These are phyloP conservation scores for Daubentonia madagascariensis DNA, from an alignment of 2,113 vertebrate species.

Conservation along the genomic window DNA sequence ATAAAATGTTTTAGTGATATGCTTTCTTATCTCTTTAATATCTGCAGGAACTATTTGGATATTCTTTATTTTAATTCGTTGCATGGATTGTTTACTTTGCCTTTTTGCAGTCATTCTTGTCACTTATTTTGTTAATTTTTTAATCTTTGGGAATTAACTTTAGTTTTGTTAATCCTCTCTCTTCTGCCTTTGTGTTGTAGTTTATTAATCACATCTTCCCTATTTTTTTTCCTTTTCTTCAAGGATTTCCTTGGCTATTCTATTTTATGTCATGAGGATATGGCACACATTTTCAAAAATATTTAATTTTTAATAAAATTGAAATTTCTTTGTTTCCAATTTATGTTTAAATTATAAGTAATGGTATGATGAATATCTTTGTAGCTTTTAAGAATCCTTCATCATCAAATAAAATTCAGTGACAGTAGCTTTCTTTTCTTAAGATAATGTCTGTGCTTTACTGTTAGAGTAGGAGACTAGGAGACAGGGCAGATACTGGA, in stretches of 20 bases:
- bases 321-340: neutral
- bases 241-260: neutral
- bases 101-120: neutral
- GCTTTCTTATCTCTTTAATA: neutral
- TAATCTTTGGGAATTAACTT: neutral
- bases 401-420: neutral
- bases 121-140: neutral
- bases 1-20: neutral
- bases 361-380: neutral
- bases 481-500: no score
- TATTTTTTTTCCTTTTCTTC: neutral
- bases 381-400: neutral
- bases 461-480: no score
- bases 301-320: neutral
- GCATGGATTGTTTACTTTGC: neutral
- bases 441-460: neutral
- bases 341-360: neutral
- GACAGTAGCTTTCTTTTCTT: neutral
- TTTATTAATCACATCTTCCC: neutral
- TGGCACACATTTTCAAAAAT: neutral
- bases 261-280: neutral
- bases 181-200: neutral
- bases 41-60: neutral
- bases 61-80: neutral
- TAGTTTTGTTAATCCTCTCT: neutral